phyloP scores from a whole-genome alignment of 2,797 vertebrate species.

The Siniperca obscura region DNA sequence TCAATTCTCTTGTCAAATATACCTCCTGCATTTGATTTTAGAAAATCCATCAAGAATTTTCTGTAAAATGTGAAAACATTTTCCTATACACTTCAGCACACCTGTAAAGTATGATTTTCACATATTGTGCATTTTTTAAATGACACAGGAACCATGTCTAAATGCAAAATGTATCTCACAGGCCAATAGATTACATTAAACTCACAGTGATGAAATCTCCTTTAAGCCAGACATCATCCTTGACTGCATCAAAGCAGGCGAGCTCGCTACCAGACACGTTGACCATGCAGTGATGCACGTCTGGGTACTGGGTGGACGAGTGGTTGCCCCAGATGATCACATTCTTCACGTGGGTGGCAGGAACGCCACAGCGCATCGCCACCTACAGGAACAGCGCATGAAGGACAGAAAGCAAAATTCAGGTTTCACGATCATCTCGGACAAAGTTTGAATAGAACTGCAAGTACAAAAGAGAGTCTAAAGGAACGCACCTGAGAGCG shows the following conservation, averaged over 20 bases:
- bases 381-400: slow-evolving; percentile 79
- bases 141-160: neutral
- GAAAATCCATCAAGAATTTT: neutral
- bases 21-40: neutral
- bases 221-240: slow-evolving; percentile 95
- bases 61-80: neutral
- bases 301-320: slow-evolving; percentile 97
- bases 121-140: neutral
- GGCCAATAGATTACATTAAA: neutral
- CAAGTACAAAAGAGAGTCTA: too few relatives aligned
- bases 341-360: slow-evolving; percentile 91
- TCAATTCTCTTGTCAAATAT: neutral
- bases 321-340: slow-evolving; percentile 99
- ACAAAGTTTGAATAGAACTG: neutral
- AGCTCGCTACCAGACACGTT: slow-evolving; percentile 89
- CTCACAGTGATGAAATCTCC: slow-evolving; percentile 94
- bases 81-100: neutral
- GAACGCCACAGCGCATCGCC: slow-evolving; percentile 90
- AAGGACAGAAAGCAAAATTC: fast-evolving
- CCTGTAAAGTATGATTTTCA: neutral
- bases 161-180: neutral
- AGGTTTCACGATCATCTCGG: neutral
- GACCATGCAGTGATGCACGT: slow-evolving; percentile 92
- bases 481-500: slow-evolving; percentile 85
- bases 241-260: slow-evolving; percentile 91